Evolutionary conservation across 2,797 vertebrate genomes (phyloP), one percentile per base, ranked within the genome.

Genomic region (Epinephelus malabaricus): DNA sequence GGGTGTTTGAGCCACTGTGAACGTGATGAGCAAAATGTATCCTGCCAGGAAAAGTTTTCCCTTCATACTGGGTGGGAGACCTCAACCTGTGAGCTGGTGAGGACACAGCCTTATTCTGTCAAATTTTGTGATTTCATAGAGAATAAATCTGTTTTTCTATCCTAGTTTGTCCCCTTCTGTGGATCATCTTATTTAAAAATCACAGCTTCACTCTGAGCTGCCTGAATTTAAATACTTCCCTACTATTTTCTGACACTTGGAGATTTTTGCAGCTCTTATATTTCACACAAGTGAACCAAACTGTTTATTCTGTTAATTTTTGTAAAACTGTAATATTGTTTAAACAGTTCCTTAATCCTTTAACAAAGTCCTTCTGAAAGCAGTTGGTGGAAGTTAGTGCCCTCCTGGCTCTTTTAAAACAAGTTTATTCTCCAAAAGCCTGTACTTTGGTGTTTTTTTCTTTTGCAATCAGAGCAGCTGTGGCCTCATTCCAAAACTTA

Each of bases 1-100:
- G 86, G 95, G 96, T 55, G 96, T 96, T 4, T 94, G 94, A 76
- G 92, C 94, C 86, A 96, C 96, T 89, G 86, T 97, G 84, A 95
- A 94, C 80, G 95, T 92, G 87, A 94, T 96, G 94, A 96, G 95
- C 92, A 93, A 95, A 83, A 94, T 95, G 65, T 96, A 95, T 86
- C 95, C 96, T 81, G 93, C 96, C 74, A 96, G 96, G 92, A 96
- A 96, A 82, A 93, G 96, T 90, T 96, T 97, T 79, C 94, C 90
- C 65, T 96, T 96, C 78, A 90, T 97, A 60, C 96, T 96, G 95
- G 94, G 95, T 45, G 96, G 96, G 21, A 94, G 94, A 97, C 95
- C 83, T 96, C 38, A 96, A 96, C 69, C 96, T 96, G 63, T 92
- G 96, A 91, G 92, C 95, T 86, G 98, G 97, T 98, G 50, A 86